These are phyloP conservation scores for Oenanthe oenanthe DNA, from an alignment of 2,113 vertebrate genomes.

Conservation along the genomic window DNA sequence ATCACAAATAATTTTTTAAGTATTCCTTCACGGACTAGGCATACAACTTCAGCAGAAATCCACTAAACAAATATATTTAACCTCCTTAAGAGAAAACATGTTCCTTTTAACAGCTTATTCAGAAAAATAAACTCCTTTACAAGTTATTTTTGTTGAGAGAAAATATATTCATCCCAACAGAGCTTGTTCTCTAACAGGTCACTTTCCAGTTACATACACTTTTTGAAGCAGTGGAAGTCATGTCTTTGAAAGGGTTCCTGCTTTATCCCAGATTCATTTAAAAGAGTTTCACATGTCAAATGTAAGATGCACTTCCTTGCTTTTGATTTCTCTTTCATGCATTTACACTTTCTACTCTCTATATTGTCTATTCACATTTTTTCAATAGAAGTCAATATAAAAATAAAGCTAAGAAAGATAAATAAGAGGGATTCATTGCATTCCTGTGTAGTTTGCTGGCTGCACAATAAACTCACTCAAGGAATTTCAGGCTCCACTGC, in stretches of 20 bases:
- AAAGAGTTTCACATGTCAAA: slow-evolving; percentile 23
- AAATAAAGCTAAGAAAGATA: slow-evolving; percentile 22
- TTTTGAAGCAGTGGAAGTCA: slow-evolving; percentile 48
- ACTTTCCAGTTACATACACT: slow-evolving; percentile 5
- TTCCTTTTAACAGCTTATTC: slow-evolving; percentile 36
- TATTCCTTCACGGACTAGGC: slow-evolving; percentile 29
- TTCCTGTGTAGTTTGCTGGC: neutral
- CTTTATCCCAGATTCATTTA: slow-evolving; percentile 42
- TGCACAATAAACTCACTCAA: neutral
- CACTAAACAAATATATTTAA: slow-evolving; percentile 51
- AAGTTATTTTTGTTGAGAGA: slow-evolving; percentile 35
- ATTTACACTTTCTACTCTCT: slow-evolving; percentile 33
- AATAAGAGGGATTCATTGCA: neutral
- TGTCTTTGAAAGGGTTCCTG: slow-evolving; percentile 28
- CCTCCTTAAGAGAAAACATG: slow-evolving; percentile 41
- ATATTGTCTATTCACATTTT: slow-evolving; percentile 6
- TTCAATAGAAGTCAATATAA: slow-evolving; percentile 24
- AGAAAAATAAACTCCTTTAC: slow-evolving; percentile 35
- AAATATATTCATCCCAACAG: slow-evolving; percentile 45
- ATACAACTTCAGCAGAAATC: slow-evolving; percentile 39
- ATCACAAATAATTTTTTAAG: slow-evolving; percentile 63
- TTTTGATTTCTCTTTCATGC: slow-evolving; percentile 43
- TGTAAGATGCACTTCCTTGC: neutral
- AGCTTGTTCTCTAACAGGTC: slow-evolving; percentile 51
- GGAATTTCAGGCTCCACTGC: neutral